Percentiles rank a stretch among this genome's conserved stretches.
Evolutionary conservation across 2,797 vertebrate genomes (phyloP).

Genomic region (Oryzias dopingdopingensis): DNA sequence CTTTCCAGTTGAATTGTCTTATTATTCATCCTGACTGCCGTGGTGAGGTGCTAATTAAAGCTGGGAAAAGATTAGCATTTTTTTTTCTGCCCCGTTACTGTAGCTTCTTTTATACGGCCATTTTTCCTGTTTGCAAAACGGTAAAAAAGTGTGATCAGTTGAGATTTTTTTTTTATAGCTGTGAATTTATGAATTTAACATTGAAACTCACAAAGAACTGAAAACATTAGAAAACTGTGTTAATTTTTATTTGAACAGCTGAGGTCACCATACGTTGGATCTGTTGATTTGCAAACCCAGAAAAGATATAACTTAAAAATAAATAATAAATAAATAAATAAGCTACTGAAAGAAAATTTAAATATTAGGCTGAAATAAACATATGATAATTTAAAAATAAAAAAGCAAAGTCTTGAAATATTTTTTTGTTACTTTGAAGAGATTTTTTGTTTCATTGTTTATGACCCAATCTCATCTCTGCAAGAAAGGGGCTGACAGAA

Average conservation of each 20-base stretch:
- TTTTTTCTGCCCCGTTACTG: slow-evolving; percentile 5
- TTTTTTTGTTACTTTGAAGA: slow-evolving; percentile 47
- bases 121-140: slow-evolving; percentile 33
- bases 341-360: slow-evolving; percentile 62
- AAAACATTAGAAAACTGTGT: slow-evolving; percentile 47
- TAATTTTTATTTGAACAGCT: slow-evolving; percentile 44
- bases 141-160: slow-evolving; percentile 2
- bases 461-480: slow-evolving; percentile 32
- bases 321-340: slow-evolving; percentile 59
- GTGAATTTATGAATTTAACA: slow-evolving; percentile 50
- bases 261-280: slow-evolving; percentile 35
- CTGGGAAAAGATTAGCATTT: slow-evolving; percentile 53
- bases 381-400: slow-evolving; percentile 34
- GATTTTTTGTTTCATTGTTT: slow-evolving; percentile 30
- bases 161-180: slow-evolving; percentile 29
- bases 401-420: slow-evolving; percentile 29
- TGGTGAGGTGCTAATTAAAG: slow-evolving; percentile 61
- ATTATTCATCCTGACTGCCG: slow-evolving; percentile 56
- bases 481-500: slow-evolving; percentile 47
- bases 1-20: slow-evolving; percentile 52
- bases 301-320: slow-evolving; percentile 46
- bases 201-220: slow-evolving; percentile 39
- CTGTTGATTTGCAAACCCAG: slow-evolving; percentile 42
- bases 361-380: slow-evolving; percentile 56
- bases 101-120: slow-evolving; percentile 14